These are phyloP conservation scores for Vollenhovia emeryi DNA, from an alignment of 1,140 invertebrate genomes.

Conservation along the genomic window DNA sequence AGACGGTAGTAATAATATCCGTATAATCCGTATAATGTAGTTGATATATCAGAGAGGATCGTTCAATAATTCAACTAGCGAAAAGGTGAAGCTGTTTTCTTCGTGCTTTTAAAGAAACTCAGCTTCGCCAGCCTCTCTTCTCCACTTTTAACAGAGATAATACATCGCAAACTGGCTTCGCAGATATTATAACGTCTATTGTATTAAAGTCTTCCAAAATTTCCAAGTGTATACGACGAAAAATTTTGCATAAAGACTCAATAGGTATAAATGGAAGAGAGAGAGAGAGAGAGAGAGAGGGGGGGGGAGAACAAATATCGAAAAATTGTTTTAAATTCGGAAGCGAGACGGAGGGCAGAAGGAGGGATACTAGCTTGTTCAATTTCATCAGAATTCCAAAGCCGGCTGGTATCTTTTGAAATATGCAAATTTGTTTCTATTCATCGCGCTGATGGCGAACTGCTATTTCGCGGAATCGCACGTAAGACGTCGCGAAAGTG, in stretches of 20 bases:
- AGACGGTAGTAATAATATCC: slow-evolving; percentile 3
- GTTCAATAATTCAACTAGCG: slow-evolving; percentile 13
- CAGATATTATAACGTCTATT: not conserved
- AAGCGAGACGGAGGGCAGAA: not conserved
- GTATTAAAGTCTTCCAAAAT: not conserved
- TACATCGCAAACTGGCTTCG: not conserved
- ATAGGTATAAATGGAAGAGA: not conserved
- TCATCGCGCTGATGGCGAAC: slow-evolving; percentile 28
- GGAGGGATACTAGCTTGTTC: not conserved
- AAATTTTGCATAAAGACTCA: not conserved
- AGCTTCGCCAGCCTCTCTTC: not conserved
- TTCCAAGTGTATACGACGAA: not conserved
- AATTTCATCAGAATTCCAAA: slow-evolving; percentile 42
- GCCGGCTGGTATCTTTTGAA: slow-evolving; percentile 41
- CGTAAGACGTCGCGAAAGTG: slow-evolving; percentile 51
- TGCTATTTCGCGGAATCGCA: slow-evolving; percentile 9
- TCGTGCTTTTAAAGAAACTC: not conserved
- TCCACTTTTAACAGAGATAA: not conserved
- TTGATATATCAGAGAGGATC: slow-evolving; percentile 10
- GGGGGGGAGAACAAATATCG: slow-evolving; percentile 7
- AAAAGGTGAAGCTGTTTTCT: not conserved
- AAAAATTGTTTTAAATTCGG: slow-evolving; percentile 17
- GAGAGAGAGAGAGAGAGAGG: too few relatives aligned
- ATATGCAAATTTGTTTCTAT: slow-evolving; percentile 57
- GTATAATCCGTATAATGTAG: slow-evolving; percentile 9